These are phyloP conservation scores for Catamblyrhynchus diadema DNA, from an alignment of 2,797 vertebrate genomes.

Conservation along the genomic window DNA sequence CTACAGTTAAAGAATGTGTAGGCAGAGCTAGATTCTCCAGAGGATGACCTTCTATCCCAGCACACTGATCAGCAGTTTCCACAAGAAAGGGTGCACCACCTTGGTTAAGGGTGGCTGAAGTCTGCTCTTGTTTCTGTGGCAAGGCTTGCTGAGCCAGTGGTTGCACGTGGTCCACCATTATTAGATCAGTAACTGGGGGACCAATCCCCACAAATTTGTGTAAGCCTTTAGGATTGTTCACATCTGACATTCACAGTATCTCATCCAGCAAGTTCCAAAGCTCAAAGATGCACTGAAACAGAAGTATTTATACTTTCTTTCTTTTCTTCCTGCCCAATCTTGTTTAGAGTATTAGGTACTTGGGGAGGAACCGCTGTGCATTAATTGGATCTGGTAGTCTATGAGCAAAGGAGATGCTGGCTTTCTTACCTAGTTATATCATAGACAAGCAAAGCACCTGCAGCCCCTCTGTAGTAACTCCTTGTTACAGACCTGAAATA, in stretches of 20 bases:
- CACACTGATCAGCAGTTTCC: background rate
- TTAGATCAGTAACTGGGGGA: background rate
- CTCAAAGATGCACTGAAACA: background rate
- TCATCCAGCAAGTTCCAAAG: background rate
- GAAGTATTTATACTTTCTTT: background rate
- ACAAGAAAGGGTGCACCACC: background rate
- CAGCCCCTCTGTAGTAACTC: conserved; percentile 97
- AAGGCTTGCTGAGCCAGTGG: background rate
- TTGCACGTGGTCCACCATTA: background rate
- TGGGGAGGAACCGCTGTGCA: background rate
- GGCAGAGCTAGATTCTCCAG: background rate
- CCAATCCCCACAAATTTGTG: background rate
- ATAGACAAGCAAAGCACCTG: conserved; percentile 94
- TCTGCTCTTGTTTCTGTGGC: background rate
- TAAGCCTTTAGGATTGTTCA: background rate
- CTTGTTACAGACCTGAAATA: conserved; percentile 92
- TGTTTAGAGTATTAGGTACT: background rate
- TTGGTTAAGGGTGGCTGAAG: background rate
- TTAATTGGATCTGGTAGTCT: background rate
- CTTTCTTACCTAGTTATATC: conserved; percentile 93
- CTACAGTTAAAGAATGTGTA: background rate
- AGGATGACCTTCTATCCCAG: background rate
- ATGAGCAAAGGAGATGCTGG: background rate
- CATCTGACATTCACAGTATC: background rate
- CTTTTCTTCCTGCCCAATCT: background rate